These are phyloP conservation scores for Gallinago solitaria DNA, from an alignment of 2,797 vertebrate genomes.

Conservation along the genomic window DNA sequence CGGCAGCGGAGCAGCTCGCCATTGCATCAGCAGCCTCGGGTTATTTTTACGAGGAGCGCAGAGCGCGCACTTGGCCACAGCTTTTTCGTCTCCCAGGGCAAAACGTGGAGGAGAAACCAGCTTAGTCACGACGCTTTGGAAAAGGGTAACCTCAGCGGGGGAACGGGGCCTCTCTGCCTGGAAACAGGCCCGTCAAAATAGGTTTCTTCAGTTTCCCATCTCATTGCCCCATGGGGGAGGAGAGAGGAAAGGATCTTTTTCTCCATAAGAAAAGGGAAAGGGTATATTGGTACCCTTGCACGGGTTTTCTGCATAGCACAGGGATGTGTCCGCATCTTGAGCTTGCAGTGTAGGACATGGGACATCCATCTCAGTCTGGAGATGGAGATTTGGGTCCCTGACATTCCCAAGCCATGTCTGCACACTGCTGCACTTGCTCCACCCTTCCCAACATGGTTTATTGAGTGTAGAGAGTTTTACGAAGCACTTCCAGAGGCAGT, in stretches of 20 bases:
- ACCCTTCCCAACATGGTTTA: neutral
- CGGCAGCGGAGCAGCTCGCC: rapidly evolving
- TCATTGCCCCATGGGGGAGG: neutral
- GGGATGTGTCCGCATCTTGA: neutral
- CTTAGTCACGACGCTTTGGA: neutral
- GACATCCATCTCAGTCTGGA: neutral
- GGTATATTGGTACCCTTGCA: neutral
- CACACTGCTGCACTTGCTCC: rapidly evolving
- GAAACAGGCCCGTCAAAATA: neutral
- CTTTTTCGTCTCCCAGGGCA: neutral
- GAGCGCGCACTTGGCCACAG: neutral
- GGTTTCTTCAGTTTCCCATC: constrained; percentile 19
- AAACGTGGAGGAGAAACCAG: constrained; percentile 4
- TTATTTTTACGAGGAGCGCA: neutral
- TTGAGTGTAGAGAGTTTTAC: neutral
- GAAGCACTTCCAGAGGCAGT: neutral
- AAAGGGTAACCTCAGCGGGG: neutral
- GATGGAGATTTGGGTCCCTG: neutral
- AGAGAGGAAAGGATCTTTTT: neutral
- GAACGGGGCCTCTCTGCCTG: neutral
- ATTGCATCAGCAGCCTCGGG: neutral
- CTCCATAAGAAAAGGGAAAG: neutral
- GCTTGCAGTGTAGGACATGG: rapidly evolving
- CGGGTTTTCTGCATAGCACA: neutral
- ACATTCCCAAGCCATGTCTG: neutral